These are phyloP conservation scores for Zoanthus sansibaricus DNA, from an alignment of 92 coral and sea anemone genomes.

Conservation along the genomic window DNA sequence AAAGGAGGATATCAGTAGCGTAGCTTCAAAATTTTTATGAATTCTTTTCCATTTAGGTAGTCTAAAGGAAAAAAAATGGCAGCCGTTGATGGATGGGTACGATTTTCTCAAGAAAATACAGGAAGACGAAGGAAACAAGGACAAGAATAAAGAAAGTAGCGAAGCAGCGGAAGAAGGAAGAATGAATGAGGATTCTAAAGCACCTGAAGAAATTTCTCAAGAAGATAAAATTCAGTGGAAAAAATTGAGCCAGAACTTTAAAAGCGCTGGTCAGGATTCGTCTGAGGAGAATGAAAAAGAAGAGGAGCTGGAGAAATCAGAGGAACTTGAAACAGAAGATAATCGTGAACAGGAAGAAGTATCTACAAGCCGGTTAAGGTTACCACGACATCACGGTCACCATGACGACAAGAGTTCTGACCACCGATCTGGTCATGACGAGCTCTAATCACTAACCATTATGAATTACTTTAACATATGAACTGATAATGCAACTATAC, in stretches of 20 bases:
- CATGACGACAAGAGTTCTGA: constrained; percentile 21
- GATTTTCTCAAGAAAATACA: constrained; percentile 82
- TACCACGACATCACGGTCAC: constrained; percentile 33
- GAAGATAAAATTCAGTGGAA: constrained; percentile 31
- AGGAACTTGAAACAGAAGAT: neutral
- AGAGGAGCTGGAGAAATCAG: constrained; percentile 20
- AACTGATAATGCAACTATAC: too few relatives aligned
- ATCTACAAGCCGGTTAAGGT: constrained; percentile 25
- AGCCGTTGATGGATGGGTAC: constrained; percentile 92
- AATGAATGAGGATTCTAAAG: neutral
- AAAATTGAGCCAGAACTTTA: neutral
- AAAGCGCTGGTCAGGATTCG: neutral
- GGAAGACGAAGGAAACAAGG: constrained; percentile 72
- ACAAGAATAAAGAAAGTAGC: constrained; percentile 27
- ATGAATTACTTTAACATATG: too few relatives aligned
- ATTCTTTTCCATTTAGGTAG: constrained; percentile 45
- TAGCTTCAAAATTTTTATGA: too few relatives aligned
- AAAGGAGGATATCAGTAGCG: too few relatives aligned
- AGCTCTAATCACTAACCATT: neutral
- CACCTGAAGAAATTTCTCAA: neutral
- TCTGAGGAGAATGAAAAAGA: constrained; percentile 1
- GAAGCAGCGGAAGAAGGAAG: constrained; percentile 8
- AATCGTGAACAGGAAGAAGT: constrained; percentile 18
- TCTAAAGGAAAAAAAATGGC: constrained; percentile 76
- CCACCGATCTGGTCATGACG: constrained; percentile 10